Base-by-base conservation (phyloP, 2,888 invertebrate genomes). In the Pollenia griseotomentosa region DNA sequence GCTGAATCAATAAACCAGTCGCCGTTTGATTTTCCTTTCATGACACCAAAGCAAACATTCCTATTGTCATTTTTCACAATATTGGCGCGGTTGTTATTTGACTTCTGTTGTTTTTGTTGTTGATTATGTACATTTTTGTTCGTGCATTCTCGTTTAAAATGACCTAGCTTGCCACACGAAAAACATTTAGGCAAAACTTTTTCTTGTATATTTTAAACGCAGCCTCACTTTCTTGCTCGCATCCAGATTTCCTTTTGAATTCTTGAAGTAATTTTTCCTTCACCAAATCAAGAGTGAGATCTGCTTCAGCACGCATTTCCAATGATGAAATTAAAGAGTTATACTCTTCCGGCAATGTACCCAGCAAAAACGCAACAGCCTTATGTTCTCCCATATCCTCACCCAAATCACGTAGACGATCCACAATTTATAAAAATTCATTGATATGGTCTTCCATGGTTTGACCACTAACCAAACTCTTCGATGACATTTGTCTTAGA, bases 331-430 rank as follows among this genome's bases (percentile, higher is more conserved):
- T 44, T 8, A 82, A 51, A 12, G 16, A 2, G 23, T 77, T 83
- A 14, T 83, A 83, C 1, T 70, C 44, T 6, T 75, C 75, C 33
- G 82, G 48, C 44, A 83, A 19, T 12, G 48, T 82, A 5, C 74
- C 74, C 44, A 74, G 48, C 42, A 80, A 65, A 19, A 71, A 80
- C 40, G 71, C 65, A 19, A 80, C 73, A 48, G 70, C 33, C 42
- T 73, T 81, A n/a, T 65, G 73, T 4, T 63, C 81, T n/a, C 73
- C 44, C 8, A 82, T 16, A 2, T 59, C 19, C n/a, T 81, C 65
- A 16, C 65, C 73, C 55, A 81, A 81, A 44, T 81, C 80, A n/a
- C 19, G 71, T 44, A 81, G 63, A n/a, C 71, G 59, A 70, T 81
- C 80, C 2, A 81, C 65, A 44, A 79, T 70, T 14, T 44, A 48